Conservation (phyloP, 1,140 invertebrate genomes). For the Drosophila ananassae region DNA sequence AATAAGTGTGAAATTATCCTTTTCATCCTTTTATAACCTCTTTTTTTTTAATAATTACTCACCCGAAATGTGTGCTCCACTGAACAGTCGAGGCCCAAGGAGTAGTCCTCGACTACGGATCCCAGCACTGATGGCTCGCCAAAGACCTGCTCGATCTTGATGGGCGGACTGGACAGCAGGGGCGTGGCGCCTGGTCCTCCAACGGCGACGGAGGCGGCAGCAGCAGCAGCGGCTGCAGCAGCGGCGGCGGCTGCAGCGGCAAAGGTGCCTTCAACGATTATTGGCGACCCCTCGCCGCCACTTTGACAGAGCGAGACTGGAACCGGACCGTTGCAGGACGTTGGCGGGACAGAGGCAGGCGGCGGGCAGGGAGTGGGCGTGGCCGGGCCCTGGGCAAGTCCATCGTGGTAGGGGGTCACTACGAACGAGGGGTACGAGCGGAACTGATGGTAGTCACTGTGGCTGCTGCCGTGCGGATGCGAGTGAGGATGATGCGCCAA, state of each 20-base stretch:
- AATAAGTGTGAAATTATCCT: no score
- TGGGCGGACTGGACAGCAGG: slow-evolving; percentile 67
- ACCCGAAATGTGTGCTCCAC: slow-evolving; percentile 78
- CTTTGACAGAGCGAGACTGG: slow-evolving; percentile 40
- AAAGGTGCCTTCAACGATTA: slow-evolving; percentile 74
- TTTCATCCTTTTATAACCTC: no score
- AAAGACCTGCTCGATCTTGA: slow-evolving; percentile 80
- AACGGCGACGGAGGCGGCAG: slow-evolving; percentile 48
- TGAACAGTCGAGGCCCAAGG: slow-evolving; percentile 65
- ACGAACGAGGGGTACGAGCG: slow-evolving; percentile 82
- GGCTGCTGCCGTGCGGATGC: slow-evolving; percentile 37
- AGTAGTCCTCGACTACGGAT: slow-evolving; percentile 71
- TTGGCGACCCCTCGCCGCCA: slow-evolving; percentile 52
- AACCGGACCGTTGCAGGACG: slow-evolving; percentile 44
- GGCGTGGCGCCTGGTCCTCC: slow-evolving; percentile 30
- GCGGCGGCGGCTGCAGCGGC: slow-evolving; percentile 48
- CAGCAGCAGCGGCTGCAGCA: slow-evolving; percentile 53
- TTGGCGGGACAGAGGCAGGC: slow-evolving; percentile 52
- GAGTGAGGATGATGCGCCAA: slow-evolving; percentile 82
- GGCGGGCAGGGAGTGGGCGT: slow-evolving; percentile 64
- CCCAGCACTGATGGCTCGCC: slow-evolving; percentile 60
- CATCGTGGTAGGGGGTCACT: slow-evolving; percentile 78
- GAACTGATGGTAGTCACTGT: slow-evolving; percentile 75
- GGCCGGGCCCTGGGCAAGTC: slow-evolving; percentile 54
- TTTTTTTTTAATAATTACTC: slow-evolving; percentile 20